Evolutionary conservation across 2,888 invertebrate genomes (phyloP), one percentile per base, ranked within the genome.

Genomic region (Agonopterix heracliana): DNA sequence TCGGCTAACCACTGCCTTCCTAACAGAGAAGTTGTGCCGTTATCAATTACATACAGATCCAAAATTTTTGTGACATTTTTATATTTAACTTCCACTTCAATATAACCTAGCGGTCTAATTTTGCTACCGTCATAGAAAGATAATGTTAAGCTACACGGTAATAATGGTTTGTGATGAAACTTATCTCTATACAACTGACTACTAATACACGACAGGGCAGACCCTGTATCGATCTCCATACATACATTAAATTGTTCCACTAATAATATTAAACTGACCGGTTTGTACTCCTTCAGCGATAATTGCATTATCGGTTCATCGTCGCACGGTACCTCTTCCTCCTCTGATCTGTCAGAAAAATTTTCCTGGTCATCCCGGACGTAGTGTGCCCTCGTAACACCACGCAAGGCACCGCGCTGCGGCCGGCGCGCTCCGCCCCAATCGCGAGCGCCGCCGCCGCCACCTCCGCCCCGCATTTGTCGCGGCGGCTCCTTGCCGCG

Each of bases 211-310:
- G 49, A 45, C 9, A 44, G 34, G 9, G 49, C 49, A 9, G 54
- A 45, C 1, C 56, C 55, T 1, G 56, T 59, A 44, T 59, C 56
- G 0, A 54, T 44, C 45, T 55, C 55, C 56, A 59, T 56, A 11
- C 14, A 9, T 2, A 56, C 44, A 0, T 41, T 11, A 8, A 11
- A 35, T 9, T 44, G 38, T 11, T 55, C 44, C 3, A 57, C 46
- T 10, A 1, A 8, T 1, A 55, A 13, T 11, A 46, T 14, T 41
- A 53, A n/a, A 50, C 57, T 53, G 13, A 54, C 54, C 34, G 54
- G 12, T 36, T 43, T 46, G 13, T 54, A 54, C 13, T 42, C 11
- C 13, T 44, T 45, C 12, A 49, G 11, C 7, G 42, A n/a, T 10
- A 45, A 10, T 9, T 35, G 41, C 13, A 34, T 38, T 2, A 44